Conservation (phyloP, 2,113 vertebrate genomes). For the Oreocharis arfaki region DNA sequence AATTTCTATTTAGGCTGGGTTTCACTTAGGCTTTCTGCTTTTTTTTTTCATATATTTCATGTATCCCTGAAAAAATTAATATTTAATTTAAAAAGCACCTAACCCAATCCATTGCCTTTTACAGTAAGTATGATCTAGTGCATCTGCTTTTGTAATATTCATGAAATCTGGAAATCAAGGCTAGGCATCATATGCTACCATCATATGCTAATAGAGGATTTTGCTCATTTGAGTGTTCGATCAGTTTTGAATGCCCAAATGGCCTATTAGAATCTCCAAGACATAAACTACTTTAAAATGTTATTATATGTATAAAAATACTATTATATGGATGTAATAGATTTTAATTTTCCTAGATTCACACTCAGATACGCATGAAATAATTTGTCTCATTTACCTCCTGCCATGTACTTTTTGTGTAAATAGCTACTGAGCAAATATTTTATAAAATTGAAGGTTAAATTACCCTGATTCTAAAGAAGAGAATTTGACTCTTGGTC, state of each 20-base stretch:
- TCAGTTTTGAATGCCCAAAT: background rate
- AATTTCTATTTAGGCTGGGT: background rate
- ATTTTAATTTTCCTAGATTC: background rate
- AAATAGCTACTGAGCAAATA: background rate
- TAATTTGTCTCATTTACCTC: background rate
- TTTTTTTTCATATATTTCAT: background rate
- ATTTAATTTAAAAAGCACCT: conserved; percentile 12
- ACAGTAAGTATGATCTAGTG: background rate
- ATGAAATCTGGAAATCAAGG: conserved; percentile 21
- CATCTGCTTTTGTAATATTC: conserved; percentile 9
- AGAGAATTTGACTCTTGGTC: background rate
- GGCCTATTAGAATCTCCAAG: background rate
- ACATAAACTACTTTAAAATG: background rate
- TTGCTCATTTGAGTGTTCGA: background rate
- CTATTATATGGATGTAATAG: background rate
- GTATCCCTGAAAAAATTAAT: background rate
- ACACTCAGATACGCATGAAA: background rate
- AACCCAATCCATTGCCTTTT: background rate
- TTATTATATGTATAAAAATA: background rate
- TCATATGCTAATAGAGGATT: background rate
- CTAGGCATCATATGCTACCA: background rate
- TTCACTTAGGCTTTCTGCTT: background rate
- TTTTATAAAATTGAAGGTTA: background rate
- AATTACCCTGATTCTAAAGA: background rate
- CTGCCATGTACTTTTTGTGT: background rate